Evolutionary conservation across 30 jellyfish, hydroid and myxozoan species (phyloP).

Genomic region (Nemopilema nomurai): DNA sequence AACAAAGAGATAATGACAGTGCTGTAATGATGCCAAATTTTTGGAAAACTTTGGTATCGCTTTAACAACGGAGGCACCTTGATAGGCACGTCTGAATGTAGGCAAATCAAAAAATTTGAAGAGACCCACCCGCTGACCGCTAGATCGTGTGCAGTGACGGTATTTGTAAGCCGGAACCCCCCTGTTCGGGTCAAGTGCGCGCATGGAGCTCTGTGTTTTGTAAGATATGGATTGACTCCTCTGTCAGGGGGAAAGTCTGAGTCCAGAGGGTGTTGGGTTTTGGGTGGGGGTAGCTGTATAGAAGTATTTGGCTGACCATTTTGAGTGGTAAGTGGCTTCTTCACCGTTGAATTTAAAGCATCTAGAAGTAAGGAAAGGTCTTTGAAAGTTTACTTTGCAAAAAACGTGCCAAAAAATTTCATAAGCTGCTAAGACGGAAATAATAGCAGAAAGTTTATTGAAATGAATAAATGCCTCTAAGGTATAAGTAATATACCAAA

Average conservation of each 20-base stretch:
- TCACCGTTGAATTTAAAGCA: slow-evolving; percentile 36
- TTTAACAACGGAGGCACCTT: too few species aligned
- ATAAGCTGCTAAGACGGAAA: too few species aligned
- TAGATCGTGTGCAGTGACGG: slow-evolving; percentile 72
- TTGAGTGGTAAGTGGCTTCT: slow-evolving; percentile 4
- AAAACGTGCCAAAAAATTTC: not conserved
- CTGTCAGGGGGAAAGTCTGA: slow-evolving; percentile 90
- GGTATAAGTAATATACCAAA: too few species aligned
- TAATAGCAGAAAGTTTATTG: too few species aligned
- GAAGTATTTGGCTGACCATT: slow-evolving; percentile 4
- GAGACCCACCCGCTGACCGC: slow-evolving; percentile 85
- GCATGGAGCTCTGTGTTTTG: slow-evolving; percentile 79
- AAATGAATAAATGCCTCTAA: too few species aligned
- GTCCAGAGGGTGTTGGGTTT: slow-evolving; percentile 62
- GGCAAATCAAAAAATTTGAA: not conserved
- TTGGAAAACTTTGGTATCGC: too few species aligned
- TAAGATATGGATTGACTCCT: slow-evolving; percentile 79
- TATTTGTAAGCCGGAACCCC: slow-evolving; percentile 80
- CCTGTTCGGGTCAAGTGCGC: slow-evolving; percentile 88
- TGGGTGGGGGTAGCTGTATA: slow-evolving; percentile 44
- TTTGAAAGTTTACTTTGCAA: not conserved
- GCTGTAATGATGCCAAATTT: too few species aligned
- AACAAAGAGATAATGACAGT: too few species aligned
- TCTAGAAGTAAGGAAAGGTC: slow-evolving; percentile 2
- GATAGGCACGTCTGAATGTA: not conserved